Evolutionary conservation across 2,797 vertebrate genomes (phyloP).

Genomic region (Crocodylus rhombifer): DNA sequence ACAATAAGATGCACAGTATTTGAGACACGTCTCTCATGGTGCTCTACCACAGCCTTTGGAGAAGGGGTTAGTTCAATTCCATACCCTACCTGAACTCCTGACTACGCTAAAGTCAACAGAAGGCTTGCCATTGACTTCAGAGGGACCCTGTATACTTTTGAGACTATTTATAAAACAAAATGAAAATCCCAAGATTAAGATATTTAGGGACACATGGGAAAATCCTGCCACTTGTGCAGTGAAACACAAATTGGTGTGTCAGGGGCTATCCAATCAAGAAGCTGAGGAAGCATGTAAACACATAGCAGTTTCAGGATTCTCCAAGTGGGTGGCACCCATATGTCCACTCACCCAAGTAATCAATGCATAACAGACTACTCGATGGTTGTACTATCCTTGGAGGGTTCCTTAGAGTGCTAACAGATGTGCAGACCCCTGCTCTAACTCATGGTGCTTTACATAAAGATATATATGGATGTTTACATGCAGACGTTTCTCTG

Average conservation of each 20-base stretch:
- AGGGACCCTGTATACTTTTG: neutral
- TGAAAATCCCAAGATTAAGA: neutral
- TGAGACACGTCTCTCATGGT: accelerated
- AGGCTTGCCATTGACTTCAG: neutral
- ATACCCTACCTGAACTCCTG: neutral
- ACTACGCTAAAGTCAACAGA: accelerated
- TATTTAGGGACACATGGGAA: neutral
- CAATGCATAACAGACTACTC: neutral
- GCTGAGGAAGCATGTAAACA: neutral
- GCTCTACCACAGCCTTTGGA: neutral
- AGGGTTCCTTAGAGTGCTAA: neutral
- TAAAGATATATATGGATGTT: too few relatives aligned
- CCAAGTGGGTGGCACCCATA: neutral
- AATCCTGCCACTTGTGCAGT: neutral
- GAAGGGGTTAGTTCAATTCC: neutral
- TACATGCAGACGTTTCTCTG: too few relatives aligned
- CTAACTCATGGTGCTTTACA: too few relatives aligned
- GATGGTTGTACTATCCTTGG: neutral
- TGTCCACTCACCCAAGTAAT: neutral
- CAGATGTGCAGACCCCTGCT: too few relatives aligned
- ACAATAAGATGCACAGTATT: neutral
- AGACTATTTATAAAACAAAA: neutral
- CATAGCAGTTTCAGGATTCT: neutral
- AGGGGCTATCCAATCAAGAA: neutral
- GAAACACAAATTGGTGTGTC: neutral